Evolutionary conservation across 2,888 invertebrate genomes (phyloP).

Genomic region (Amiota mariae): DNA sequence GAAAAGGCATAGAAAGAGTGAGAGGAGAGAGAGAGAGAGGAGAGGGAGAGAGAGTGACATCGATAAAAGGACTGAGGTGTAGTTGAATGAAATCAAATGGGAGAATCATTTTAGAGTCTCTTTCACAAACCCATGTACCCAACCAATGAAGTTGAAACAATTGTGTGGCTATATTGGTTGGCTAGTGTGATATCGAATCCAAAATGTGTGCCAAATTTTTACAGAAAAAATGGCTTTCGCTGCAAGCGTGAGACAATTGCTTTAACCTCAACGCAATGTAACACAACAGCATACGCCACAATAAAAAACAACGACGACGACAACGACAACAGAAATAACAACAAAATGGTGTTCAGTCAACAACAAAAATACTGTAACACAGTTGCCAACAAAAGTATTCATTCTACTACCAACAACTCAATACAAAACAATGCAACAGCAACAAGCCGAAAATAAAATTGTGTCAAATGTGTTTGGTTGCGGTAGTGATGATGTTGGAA

Average conservation of each 20-base stretch:
- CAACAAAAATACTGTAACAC: no score
- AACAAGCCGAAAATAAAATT: slow-evolving; percentile 39
- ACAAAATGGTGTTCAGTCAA: background rate
- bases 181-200: slow-evolving; percentile 28
- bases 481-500: background rate
- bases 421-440: slow-evolving; percentile 30
- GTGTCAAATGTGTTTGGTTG: slow-evolving; percentile 25
- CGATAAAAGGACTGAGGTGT: background rate
- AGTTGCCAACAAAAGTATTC: no score
- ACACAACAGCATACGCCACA: background rate
- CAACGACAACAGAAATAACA: slow-evolving; percentile 22
- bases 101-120: slow-evolving; percentile 12
- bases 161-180: slow-evolving; percentile 10
- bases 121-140: no score
- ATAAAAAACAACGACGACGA: slow-evolving; percentile 11
- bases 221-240: slow-evolving; percentile 41
- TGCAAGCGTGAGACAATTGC: slow-evolving; percentile 31
- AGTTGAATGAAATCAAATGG: background rate
- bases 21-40: background rate
- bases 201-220: slow-evolving; percentile 43
- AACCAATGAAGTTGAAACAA: no score
- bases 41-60: background rate
- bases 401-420: slow-evolving; percentile 18
- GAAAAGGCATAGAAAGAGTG: no score
- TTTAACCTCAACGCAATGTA: slow-evolving; percentile 24